phyloP scores from a whole-genome alignment of 1,140 invertebrate genomes.

The Aphelinus atriplicis region DNA sequence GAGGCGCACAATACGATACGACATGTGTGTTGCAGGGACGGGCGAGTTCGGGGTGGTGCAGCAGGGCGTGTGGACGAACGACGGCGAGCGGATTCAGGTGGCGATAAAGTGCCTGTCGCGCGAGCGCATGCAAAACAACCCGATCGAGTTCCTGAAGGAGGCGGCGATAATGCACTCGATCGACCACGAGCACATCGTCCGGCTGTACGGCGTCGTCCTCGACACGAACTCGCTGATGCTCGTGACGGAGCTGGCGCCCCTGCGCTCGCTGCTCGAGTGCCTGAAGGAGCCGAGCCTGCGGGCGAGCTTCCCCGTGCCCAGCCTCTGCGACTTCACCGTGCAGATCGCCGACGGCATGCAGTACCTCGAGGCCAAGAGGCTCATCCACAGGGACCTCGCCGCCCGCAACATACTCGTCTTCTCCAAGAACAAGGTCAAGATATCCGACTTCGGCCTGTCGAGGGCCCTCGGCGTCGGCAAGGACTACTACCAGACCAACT shows the following conservation, averaged over 20 bases:
- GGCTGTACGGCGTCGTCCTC: conserved; percentile 96
- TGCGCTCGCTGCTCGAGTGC: conserved; percentile 94
- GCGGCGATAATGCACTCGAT: conserved; percentile 98
- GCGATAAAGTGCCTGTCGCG: conserved; percentile 96
- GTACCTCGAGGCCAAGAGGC: conserved; percentile 91
- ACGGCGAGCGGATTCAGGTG: conserved; percentile 92
- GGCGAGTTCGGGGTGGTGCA: conserved; percentile 98
- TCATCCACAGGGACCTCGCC: conserved; percentile 94
- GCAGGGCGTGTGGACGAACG: conserved; percentile 97
- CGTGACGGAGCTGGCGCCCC: conserved; percentile 94
- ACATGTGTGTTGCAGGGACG: conserved; percentile 69
- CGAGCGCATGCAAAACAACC: conserved; percentile 94
- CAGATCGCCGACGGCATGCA: conserved; percentile 98
- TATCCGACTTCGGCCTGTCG: conserved; percentile 97
- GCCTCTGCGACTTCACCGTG: conserved; percentile 89
- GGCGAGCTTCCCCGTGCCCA: conserved; percentile 88
- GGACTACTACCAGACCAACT: conserved; percentile 99
- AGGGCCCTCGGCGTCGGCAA: conserved; percentile 96
- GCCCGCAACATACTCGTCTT: conserved; percentile 96
- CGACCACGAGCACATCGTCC: conserved; percentile 95
- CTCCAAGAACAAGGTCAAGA: conserved; percentile 96
- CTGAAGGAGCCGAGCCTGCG: conserved; percentile 90
- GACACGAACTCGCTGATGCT: conserved; percentile 95
- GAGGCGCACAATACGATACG: too few species aligned
- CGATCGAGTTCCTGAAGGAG: conserved; percentile 96